phyloP scores from a whole-genome alignment of 2,888 invertebrate genomes.

The Cantharis flavilabris region DNA sequence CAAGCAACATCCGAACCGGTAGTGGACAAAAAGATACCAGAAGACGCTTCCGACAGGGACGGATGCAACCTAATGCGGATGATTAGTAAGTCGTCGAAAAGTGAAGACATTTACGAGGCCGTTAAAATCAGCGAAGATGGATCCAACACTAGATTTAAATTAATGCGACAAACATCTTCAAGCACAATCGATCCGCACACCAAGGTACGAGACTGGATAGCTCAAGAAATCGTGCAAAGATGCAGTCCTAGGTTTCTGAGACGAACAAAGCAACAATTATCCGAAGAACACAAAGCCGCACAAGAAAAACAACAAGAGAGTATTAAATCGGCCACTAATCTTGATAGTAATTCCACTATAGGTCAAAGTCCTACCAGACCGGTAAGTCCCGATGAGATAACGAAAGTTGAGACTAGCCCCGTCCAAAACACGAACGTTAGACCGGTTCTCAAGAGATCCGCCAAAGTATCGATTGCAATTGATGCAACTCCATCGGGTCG shows the following conservation, averaged over 20 bases:
- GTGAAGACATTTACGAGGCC: conserved; percentile 59
- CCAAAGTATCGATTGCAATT: conserved; percentile 75
- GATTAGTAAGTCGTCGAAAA: conserved; percentile 57
- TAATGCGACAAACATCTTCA: conserved; percentile 73
- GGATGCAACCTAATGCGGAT: conserved; percentile 65
- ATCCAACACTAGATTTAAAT: conserved; percentile 63
- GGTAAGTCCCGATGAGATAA: conserved; percentile 44
- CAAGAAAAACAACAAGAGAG: conserved; percentile 13
- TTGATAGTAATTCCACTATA: conserved; percentile 45
- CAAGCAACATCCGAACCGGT: conserved; percentile 43
- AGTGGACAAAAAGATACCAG: conserved; percentile 48
- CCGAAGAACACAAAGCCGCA: conserved; percentile 32
- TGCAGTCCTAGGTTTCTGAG: conserved; percentile 70
- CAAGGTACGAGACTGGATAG: conserved; percentile 86
- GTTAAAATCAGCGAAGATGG: conserved; percentile 58
- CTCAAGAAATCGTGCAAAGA: conserved; percentile 75
- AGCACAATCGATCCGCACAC: conserved; percentile 85
- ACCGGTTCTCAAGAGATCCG: conserved; percentile 54
- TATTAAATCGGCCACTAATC: conserved; percentile 9
- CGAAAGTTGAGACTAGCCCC: neutral
- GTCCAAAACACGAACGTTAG: conserved; percentile 15
- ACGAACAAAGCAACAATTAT: conserved; percentile 54
- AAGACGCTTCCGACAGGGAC: conserved; percentile 56
- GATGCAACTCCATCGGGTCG: conserved; percentile 79
- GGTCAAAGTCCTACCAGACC: conserved; percentile 52